phyloP scores from a whole-genome alignment of 35 echinoderm and acorn worm species.

The Strongylocentrotus purpuratus region DNA sequence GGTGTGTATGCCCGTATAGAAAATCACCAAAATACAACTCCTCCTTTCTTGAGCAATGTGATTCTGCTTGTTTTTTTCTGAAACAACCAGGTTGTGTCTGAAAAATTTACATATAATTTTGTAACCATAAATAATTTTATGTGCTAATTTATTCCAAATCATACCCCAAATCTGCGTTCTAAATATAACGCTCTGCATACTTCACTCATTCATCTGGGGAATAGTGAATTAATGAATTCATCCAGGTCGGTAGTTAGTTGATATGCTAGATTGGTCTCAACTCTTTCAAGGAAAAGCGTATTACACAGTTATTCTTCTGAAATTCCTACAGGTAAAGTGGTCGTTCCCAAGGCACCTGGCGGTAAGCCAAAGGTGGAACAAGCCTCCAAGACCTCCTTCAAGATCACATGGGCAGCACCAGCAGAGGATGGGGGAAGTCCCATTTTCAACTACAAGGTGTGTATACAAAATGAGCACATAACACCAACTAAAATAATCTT shows the following conservation, averaged over 20 bases:
- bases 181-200: too few relatives aligned
- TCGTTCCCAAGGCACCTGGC: not conserved
- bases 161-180: too few relatives aligned
- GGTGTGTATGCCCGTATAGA: too few relatives aligned
- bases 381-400: conserved; percentile 34
- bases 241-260: not conserved
- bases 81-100: too few relatives aligned
- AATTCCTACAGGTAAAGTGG: not conserved
- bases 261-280: not conserved
- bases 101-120: too few relatives aligned
- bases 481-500: not conserved
- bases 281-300: not conserved
- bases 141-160: too few relatives aligned
- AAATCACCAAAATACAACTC: too few relatives aligned
- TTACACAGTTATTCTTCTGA: not conserved
- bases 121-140: too few relatives aligned
- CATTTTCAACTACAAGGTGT: conserved; percentile 44
- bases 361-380: conserved; percentile 6
- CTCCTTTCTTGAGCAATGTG: too few relatives aligned
- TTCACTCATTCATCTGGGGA: too few relatives aligned
- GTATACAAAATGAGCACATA: not conserved
- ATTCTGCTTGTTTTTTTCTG: too few relatives aligned
- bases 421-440: conserved; percentile 48
- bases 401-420: not conserved
- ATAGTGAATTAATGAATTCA: too few relatives aligned